Evolutionary conservation across 2,113 vertebrate genomes (phyloP).

Genomic region (Ardeotis arabs): DNA sequence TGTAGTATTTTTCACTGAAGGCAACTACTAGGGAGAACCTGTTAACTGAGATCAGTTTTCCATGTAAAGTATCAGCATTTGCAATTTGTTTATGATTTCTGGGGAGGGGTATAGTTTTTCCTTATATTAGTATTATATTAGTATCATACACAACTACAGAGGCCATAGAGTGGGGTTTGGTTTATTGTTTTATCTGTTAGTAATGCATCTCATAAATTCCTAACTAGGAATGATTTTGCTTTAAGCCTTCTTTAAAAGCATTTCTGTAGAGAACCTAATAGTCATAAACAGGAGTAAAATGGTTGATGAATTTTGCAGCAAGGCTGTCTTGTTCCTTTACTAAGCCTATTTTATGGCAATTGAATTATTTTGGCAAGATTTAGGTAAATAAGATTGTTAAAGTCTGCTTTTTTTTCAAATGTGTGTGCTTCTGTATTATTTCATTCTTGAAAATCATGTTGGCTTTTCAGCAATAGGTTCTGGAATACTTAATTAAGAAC

Average conservation of each 20-base stretch:
- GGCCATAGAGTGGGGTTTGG: not conserved
- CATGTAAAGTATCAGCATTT: not conserved
- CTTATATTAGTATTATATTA: not conserved
- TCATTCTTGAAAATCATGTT: not conserved
- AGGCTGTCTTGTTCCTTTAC: constrained; percentile 42
- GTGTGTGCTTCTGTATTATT: not conserved
- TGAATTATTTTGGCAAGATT: constrained; percentile 36
- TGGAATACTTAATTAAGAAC: constrained; percentile 30
- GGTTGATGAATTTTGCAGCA: constrained; percentile 61
- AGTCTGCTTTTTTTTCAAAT: constrained; percentile 16
- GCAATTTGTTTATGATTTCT: not conserved
- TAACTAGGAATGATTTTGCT: constrained; percentile 14
- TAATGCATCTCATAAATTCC: constrained; percentile 17
- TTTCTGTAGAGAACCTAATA: constrained; percentile 41
- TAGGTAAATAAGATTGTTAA: constrained; percentile 36
- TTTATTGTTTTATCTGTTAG: constrained; percentile 45
- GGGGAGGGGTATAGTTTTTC: not conserved
- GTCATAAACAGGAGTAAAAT: constrained; percentile 53
- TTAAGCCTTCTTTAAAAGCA: constrained; percentile 54
- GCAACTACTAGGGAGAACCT: not conserved
- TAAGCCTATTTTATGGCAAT: constrained; percentile 46
- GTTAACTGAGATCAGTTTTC: not conserved
- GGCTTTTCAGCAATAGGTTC: not conserved
- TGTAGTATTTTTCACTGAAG: not conserved
- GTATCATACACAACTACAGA: not conserved